phyloP scores from a whole-genome alignment of 1,140 invertebrate genomes.

The Maniola jurtina region DNA sequence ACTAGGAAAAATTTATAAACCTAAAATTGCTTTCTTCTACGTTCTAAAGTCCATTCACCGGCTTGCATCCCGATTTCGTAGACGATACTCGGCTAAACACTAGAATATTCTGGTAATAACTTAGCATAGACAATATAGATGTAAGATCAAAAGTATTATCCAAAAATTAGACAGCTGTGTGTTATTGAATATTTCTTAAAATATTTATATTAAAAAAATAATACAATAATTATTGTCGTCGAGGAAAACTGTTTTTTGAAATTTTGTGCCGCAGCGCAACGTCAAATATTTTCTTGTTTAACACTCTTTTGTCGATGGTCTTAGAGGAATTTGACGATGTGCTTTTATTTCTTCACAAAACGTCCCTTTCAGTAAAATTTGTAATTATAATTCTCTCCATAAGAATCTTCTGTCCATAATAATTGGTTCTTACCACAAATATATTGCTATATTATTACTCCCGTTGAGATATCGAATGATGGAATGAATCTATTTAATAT shows the following conservation, averaged over 20 bases:
- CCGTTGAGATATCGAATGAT: constrained; percentile 40
- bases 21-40: constrained; percentile 48
- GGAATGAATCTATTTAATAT: constrained; percentile 36
- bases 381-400: constrained; percentile 18
- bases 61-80: constrained; percentile 60
- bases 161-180: constrained; percentile 74
- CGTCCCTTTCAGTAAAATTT: constrained; percentile 29
- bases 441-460: constrained; percentile 32
- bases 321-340: constrained; percentile 36
- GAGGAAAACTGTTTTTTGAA: constrained; percentile 25
- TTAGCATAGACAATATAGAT: constrained; percentile 66
- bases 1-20: constrained; percentile 37
- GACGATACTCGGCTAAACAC: constrained; percentile 61
- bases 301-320: constrained; percentile 7
- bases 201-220: constrained; percentile 20
- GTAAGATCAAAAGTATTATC: constrained; percentile 76
- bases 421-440: constrained; percentile 36
- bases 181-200: constrained; percentile 67
- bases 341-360: constrained; percentile 38
- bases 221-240: constrained; percentile 46
- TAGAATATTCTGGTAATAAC: constrained; percentile 70
- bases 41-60: constrained; percentile 49
- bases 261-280: constrained; percentile 31
- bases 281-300: constrained; percentile 37
- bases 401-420: constrained; percentile 38